These are phyloP conservation scores for Ceratosolen fusciceps DNA, from an alignment of 1,140 invertebrate genomes.

Conservation along the genomic window DNA sequence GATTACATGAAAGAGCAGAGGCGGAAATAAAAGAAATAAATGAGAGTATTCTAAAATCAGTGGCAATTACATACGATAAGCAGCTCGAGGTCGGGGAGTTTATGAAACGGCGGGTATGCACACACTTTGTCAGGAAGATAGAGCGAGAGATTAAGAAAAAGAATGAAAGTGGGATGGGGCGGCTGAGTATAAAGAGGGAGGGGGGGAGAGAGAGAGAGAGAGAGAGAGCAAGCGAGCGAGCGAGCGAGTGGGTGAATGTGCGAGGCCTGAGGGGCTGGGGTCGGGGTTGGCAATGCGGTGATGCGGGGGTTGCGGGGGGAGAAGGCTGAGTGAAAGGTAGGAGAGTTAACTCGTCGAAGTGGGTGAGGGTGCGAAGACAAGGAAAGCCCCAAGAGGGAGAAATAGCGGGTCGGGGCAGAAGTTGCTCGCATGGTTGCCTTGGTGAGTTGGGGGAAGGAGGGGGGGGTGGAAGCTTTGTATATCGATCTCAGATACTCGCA, in stretches of 20 bases:
- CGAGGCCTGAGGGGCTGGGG: too few relatives aligned
- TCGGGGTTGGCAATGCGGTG: too few relatives aligned
- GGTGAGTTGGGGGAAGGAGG: constrained; percentile 56
- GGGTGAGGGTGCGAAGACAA: constrained; percentile 22
- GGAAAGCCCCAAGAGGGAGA: constrained; percentile 13
- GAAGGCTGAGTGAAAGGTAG: too few relatives aligned
- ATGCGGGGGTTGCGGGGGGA: too few relatives aligned
- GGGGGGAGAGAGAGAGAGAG: neutral
- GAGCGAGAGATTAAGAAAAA: neutral
- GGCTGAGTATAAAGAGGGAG: neutral
- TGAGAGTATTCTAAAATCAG: neutral
- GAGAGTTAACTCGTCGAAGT: constrained; percentile 20
- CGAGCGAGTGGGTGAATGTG: too few relatives aligned
- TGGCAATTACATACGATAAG: constrained; percentile 2
- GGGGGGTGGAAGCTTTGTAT: too few relatives aligned
- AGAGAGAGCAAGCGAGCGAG: neutral
- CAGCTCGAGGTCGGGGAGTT: neutral
- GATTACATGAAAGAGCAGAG: too few relatives aligned
- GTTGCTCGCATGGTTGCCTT: constrained; percentile 58
- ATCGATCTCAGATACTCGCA: constrained; percentile 57
- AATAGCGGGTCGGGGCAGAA: constrained; percentile 53
- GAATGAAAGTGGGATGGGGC: neutral
- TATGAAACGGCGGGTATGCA: neutral
- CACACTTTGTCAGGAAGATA: neutral
- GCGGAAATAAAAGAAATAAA: too few relatives aligned